Evolutionary conservation across 2,113 vertebrate genomes (phyloP).

Genomic region (Glaucidium brasilianum): DNA sequence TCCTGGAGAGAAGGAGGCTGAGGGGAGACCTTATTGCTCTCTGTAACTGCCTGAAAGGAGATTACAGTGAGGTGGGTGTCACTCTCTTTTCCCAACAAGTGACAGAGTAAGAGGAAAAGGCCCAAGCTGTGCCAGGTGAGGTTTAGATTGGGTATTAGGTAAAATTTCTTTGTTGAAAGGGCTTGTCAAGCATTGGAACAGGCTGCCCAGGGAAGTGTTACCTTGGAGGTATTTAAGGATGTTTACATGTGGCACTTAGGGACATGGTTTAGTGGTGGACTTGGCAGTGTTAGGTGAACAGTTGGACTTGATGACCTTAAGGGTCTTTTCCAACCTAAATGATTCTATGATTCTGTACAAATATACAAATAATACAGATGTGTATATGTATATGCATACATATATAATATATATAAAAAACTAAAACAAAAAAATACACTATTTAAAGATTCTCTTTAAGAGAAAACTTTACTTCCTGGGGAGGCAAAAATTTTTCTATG

Average conservation of each 20-base stretch:
- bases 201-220: background rate
- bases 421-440: background rate
- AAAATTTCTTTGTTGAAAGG: background rate
- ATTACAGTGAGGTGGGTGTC: background rate
- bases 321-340: background rate
- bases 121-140: background rate
- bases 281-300: background rate
- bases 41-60: background rate
- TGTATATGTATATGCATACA: background rate
- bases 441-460: background rate
- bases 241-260: background rate
- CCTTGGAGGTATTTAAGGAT: background rate
- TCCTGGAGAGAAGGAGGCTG: background rate
- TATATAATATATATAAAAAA: background rate
- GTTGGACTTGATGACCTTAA: background rate
- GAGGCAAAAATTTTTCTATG: background rate
- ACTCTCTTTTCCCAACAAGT: background rate
- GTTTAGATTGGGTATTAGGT: background rate
- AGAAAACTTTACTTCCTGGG: background rate
- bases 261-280: background rate
- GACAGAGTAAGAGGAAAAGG: background rate
- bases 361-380: no score
- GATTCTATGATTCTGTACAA: background rate
- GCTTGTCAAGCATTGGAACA: background rate
- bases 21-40: rapidly evolving